Evolutionary conservation across 1,140 invertebrate species (phyloP).

Genomic region (Hyphantria cunea): DNA sequence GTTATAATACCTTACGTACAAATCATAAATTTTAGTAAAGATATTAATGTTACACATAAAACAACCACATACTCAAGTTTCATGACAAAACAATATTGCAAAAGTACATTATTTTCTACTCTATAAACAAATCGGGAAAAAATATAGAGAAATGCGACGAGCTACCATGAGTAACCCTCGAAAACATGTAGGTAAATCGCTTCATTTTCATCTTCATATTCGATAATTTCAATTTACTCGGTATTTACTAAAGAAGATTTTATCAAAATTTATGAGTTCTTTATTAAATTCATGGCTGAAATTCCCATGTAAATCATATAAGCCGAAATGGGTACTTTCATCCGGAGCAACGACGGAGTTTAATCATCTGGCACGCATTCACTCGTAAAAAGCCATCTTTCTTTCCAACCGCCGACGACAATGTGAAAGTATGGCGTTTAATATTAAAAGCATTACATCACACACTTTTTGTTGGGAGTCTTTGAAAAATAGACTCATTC

Average conservation of each 20-base stretch:
- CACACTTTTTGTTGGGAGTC: conserved; percentile 29
- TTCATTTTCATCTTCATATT: no score
- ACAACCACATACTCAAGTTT: no score
- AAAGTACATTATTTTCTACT: no score
- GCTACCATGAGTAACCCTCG: no score
- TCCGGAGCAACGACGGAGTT: conserved; percentile 14
- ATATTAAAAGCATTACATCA: conserved; percentile 35
- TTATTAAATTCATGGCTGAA: conserved; percentile 6
- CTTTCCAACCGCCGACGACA: conserved; percentile 40
- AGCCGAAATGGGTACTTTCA: conserved; percentile 37
- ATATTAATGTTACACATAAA: no score
- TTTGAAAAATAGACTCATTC: conserved; percentile 28
- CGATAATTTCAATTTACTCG: no score
- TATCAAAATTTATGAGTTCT: conserved; percentile 5
- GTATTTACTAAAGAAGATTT: background rate
- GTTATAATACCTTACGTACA: no score
- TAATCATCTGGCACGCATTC: conserved; percentile 54
- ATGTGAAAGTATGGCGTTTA: conserved; percentile 44
- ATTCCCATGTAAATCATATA: conserved; percentile 63
- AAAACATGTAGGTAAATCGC: no score
- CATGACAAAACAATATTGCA: no score
- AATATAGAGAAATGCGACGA: no score
- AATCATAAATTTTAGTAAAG: no score
- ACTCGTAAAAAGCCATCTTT: conserved; percentile 47
- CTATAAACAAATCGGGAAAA: no score